Percentiles rank a stretch among this genome's conserved stretches.
Evolutionary conservation across 1,140 invertebrate genomes (phyloP).

Genomic region (Globodera rostochiensis): DNA sequence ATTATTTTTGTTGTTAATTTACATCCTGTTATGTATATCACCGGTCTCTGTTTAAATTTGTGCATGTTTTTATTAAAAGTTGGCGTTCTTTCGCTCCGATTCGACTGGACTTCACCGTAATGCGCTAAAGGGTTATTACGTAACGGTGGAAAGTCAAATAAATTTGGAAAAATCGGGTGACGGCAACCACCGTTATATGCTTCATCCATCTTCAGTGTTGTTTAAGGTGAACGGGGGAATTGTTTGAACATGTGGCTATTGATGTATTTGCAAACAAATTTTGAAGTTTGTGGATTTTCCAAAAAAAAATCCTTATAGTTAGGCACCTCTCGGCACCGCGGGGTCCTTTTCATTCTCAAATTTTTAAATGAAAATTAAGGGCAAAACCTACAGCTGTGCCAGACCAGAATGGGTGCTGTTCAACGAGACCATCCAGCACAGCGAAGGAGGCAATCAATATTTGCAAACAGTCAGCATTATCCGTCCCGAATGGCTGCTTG

Average conservation of each 20-base stretch:
- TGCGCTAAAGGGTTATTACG: slow-evolving; percentile 89
- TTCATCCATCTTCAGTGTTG: background rate
- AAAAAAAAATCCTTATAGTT: too few species aligned
- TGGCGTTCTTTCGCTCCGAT: slow-evolving; percentile 19
- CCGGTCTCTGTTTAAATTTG: background rate
- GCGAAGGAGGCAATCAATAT: too few species aligned
- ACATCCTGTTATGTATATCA: too few species aligned
- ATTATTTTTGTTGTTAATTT: too few species aligned
- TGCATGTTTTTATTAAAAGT: slow-evolving; percentile 1
- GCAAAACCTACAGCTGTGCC: too few species aligned
- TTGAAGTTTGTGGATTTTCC: too few species aligned
- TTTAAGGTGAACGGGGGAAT: background rate
- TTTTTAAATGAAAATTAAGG: background rate
- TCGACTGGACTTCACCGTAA: slow-evolving; percentile 81
- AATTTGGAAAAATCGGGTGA: slow-evolving; percentile 71
- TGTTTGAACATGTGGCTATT: background rate
- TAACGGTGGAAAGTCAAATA: slow-evolving; percentile 93
- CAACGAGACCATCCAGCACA: too few species aligned
- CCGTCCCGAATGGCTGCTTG: slow-evolving; percentile 2
- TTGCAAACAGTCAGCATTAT: background rate
- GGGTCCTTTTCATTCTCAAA: background rate
- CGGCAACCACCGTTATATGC: background rate
- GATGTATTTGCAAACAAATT: too few species aligned
- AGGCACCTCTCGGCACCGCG: too few species aligned
- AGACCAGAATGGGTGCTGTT: too few species aligned